phyloP scores from a whole-genome alignment of 2,888 invertebrate species.

The Cheiracanthium punctorium region DNA sequence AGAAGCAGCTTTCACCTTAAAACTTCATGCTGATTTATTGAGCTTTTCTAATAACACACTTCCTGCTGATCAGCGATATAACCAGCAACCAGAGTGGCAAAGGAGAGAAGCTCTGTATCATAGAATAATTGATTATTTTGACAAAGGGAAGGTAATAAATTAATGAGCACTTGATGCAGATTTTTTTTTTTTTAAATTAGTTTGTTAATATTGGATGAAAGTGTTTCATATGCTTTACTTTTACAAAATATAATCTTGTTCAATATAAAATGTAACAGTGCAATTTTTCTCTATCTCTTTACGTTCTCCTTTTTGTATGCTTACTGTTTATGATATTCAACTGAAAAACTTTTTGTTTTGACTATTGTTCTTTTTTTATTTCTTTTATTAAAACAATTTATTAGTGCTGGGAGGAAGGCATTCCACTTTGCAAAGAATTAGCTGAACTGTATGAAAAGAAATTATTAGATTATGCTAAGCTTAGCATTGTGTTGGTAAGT shows the following conservation, averaged over 20 bases:
- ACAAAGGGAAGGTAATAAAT: conserved; percentile 87
- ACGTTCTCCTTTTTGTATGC: neutral
- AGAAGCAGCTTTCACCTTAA: conserved; percentile 95
- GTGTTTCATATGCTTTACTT: too few relatives aligned
- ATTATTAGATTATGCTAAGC: conserved; percentile 89
- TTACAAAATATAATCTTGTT: too few relatives aligned
- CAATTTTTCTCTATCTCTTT: too few relatives aligned
- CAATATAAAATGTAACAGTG: too few relatives aligned
- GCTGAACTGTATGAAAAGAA: conserved; percentile 90
- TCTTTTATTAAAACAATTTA: too few relatives aligned
- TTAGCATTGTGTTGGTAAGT: conserved; percentile 84
- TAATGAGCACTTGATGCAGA: neutral
- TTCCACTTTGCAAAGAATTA: conserved; percentile 92
- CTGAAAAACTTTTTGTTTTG: too few relatives aligned
- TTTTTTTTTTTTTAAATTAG: neutral
- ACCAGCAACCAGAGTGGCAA: conserved; percentile 89
- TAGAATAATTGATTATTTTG: conserved; percentile 93
- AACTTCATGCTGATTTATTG: conserved; percentile 93
- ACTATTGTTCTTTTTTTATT: conserved; percentile 72
- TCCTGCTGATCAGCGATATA: conserved; percentile 78
- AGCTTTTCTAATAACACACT: conserved; percentile 81
- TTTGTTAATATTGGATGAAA: too few relatives aligned
- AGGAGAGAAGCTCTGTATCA: conserved; percentile 91
- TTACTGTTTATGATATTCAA: too few relatives aligned
- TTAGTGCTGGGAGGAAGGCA: conserved; percentile 97